phyloP scores from a whole-genome alignment of 2,797 vertebrate species.

The Anniella stebbinsi region DNA sequence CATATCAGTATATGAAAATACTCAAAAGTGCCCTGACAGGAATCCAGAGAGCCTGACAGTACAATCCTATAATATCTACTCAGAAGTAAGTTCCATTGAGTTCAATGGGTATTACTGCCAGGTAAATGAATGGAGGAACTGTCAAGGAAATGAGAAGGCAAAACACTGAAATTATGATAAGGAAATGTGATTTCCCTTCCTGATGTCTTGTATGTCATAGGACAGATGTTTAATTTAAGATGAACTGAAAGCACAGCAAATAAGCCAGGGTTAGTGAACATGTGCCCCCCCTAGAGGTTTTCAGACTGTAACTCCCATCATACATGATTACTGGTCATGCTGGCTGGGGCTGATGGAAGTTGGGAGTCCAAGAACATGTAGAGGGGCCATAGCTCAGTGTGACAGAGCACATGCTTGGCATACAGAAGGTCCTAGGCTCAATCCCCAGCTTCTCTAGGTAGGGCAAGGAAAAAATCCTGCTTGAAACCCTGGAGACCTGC shows the following conservation, averaged over 20 bases:
- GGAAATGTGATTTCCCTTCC: background rate
- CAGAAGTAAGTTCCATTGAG: background rate
- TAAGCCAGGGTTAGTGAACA: background rate
- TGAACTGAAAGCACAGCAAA: background rate
- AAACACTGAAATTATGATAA: background rate
- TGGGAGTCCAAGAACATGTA: too few species aligned
- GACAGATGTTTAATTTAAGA: background rate
- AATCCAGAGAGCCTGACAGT: background rate
- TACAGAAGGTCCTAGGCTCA: too few species aligned
- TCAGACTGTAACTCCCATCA: too few species aligned
- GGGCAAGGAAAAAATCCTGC: too few species aligned
- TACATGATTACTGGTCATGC: too few species aligned
- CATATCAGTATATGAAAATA: background rate
- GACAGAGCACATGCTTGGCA: too few species aligned
- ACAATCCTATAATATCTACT: background rate
- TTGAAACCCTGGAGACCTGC: too few species aligned
- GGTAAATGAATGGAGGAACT: background rate
- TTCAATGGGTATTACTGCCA: background rate
- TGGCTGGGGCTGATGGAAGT: too few species aligned
- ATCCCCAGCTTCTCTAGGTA: too few species aligned
- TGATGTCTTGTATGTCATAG: background rate
- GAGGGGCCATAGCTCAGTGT: too few species aligned
- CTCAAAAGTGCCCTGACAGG: background rate
- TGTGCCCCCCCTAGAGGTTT: too few species aligned
- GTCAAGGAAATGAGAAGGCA: slow-evolving; percentile 1